Evolutionary conservation across 2,888 invertebrate genomes (phyloP), one percentile per base, ranked within the genome.

Genomic region (Adela reaumurella): DNA sequence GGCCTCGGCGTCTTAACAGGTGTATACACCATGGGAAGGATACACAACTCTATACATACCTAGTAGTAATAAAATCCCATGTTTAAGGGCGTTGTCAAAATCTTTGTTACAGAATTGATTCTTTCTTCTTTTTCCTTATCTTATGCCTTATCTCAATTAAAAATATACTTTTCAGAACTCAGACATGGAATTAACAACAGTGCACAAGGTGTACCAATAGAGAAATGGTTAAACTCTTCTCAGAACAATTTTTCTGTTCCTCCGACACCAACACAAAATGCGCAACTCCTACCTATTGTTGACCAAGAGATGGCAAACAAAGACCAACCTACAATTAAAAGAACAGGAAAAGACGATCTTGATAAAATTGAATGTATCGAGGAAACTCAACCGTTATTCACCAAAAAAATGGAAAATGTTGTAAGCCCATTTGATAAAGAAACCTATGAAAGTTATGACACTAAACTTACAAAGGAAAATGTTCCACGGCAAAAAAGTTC

Each of bases 171-270:
- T n/a, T n/a, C n/a, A n/a, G n/a, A n/a, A n/a, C n/a, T n/a, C n/a
- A n/a, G n/a, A n/a, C n/a, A n/a, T n/a, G n/a, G n/a, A n/a, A n/a
- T n/a, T n/a, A n/a, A n/a, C n/a, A n/a, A n/a, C n/a, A n/a, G n/a
- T n/a, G n/a, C n/a, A n/a, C n/a, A n/a, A n/a, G n/a, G n/a, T n/a
- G n/a, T n/a, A n/a, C n/a, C n/a, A n/a, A n/a, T 78, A 0, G 65
- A 64, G 51, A 67, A 71, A 45, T 76, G 76, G 77, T 58, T 77
- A 49, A 61, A 64, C 41, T 70, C 63, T 55, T 74, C 74, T 19
- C 66, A 74, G 57, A 78, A 77, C 53, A 67, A 72, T 46, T 76
- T 78, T 59, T 74, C 74, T 46, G 69, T 63, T 50, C 63, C 67
- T 46, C 50, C 60, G 24, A 54, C 62, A 35, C 35, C 6, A 11